Conservation (phyloP, 2,113 vertebrate species). For the Panthera tigris region DNA sequence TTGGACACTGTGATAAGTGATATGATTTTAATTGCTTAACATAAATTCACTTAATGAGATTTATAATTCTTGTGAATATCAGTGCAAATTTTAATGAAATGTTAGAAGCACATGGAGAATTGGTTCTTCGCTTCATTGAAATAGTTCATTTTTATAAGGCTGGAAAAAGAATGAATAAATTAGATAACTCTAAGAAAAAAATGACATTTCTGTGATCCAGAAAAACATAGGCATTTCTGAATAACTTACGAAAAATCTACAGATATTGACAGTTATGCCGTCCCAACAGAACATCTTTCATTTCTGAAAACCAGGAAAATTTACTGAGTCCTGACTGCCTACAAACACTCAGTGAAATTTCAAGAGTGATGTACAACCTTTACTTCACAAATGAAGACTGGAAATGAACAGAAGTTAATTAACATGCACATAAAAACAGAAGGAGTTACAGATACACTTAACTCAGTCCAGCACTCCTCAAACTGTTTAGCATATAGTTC, state of each 20-base stretch:
- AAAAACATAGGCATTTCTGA: neutral
- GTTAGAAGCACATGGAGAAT: neutral
- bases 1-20: neutral
- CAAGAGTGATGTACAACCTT: neutral
- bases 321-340: neutral
- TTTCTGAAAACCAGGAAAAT: neutral
- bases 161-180: neutral
- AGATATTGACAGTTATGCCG: neutral
- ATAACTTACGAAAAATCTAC: neutral
- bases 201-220: neutral
- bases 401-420: neutral
- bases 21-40: neutral
- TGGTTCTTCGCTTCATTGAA: neutral
- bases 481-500: too few relatives aligned
- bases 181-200: neutral
- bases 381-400: neutral
- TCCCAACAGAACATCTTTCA: neutral
- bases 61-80: conserved; percentile 19
- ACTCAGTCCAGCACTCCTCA: neutral
- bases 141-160: neutral
- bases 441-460: accelerated
- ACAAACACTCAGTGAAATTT: neutral
- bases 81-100: neutral
- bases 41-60: conserved; percentile 21
- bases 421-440: neutral